phyloP scores from a whole-genome alignment of 92 coral and sea anemone species.

The Ricordea florida region DNA sequence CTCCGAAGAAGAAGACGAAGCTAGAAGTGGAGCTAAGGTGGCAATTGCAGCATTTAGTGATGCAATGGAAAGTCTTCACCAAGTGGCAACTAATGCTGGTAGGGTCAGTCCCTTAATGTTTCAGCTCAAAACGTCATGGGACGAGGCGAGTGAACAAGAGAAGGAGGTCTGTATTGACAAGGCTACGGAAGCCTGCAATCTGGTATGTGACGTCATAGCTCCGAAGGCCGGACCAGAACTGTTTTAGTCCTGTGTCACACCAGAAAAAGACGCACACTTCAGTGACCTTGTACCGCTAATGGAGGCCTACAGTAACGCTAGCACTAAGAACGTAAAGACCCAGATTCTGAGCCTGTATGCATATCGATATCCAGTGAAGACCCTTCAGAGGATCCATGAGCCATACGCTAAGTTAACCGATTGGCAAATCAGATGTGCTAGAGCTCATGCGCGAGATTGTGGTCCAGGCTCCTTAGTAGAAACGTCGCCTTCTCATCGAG shows the following conservation, averaged over 20 bases:
- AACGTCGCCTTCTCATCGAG: conserved; percentile 40
- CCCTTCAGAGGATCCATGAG: conserved; percentile 59
- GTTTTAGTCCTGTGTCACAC: conserved; percentile 36
- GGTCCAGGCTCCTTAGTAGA: conserved; percentile 65
- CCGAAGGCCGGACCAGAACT: conserved; percentile 70
- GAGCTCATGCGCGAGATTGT: conserved; percentile 60
- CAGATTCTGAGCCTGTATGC: conserved; percentile 66
- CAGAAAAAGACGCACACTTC: conserved; percentile 1
- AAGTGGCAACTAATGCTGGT: conserved; percentile 29
- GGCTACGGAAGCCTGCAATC: conserved; percentile 69
- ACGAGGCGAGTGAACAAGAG: conserved; percentile 50
- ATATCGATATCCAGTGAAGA: conserved; percentile 48
- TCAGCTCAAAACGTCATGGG: conserved; percentile 60
- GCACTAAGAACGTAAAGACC: conserved; percentile 56
- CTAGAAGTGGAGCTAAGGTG: not conserved
- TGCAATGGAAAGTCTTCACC: conserved; percentile 41
- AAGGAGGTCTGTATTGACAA: conserved; percentile 67
- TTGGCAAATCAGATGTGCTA: conserved; percentile 67
- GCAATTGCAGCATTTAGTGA: conserved; percentile 57
- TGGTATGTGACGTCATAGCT: conserved; percentile 66
- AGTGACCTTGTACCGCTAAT: conserved; percentile 50
- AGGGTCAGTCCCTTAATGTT: conserved; percentile 46
- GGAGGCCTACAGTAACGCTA: conserved; percentile 53
- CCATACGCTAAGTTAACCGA: conserved; percentile 56
- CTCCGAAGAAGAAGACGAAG: conserved; percentile 48